These are phyloP conservation scores for Cephalopachus bancanus DNA, from an alignment of 2,797 vertebrate genomes.

Conservation along the genomic window DNA sequence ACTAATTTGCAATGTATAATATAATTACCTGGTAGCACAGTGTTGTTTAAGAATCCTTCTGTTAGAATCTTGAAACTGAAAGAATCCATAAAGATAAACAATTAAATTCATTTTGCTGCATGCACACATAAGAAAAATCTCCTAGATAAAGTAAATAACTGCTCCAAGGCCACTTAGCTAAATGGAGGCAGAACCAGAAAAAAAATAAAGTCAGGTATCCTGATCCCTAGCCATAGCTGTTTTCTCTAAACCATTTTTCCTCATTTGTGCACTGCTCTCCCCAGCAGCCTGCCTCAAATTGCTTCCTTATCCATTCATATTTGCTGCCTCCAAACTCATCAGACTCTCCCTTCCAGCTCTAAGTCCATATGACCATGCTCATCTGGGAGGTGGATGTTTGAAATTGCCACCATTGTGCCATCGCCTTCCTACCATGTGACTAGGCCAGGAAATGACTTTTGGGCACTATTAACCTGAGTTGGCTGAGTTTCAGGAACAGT, in stretches of 20 bases:
- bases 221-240: constrained; percentile 34
- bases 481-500: constrained; percentile 40
- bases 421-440: constrained; percentile 61
- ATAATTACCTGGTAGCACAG: constrained; percentile 31
- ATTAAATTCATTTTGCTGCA: not conserved
- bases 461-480: constrained; percentile 67
- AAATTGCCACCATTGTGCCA: constrained; percentile 6
- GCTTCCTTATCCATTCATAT: constrained; percentile 63
- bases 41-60: not conserved
- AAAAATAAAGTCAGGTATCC: not conserved
- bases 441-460: constrained; percentile 73
- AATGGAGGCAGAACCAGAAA: constrained; percentile 21
- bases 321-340: constrained; percentile 69
- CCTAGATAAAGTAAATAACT: not conserved
- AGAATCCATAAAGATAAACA: not conserved
- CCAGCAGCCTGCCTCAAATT: constrained; percentile 52
- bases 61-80: not conserved
- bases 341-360: constrained; percentile 68
- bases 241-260: constrained; percentile 46
- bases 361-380: constrained; percentile 72
- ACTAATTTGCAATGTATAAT: not conserved
- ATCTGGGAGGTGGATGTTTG: constrained; percentile 71
- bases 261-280: constrained; percentile 57
- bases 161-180: constrained; percentile 67
- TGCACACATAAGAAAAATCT: not conserved